Evolutionary conservation across 2,797 vertebrate species (phyloP).

Genomic region (Urophycis tenuis): DNA sequence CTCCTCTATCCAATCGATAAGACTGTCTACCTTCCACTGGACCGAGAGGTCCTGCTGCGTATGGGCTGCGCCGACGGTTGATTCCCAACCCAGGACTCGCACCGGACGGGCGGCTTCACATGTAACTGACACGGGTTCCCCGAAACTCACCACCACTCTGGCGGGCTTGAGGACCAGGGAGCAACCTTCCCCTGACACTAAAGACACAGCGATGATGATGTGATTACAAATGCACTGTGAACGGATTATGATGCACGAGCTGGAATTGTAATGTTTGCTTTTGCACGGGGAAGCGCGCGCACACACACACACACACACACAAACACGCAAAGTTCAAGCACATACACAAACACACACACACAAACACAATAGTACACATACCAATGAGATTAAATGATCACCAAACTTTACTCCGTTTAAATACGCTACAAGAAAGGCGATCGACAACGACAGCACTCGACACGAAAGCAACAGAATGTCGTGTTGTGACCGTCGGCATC

Average conservation of each 20-base stretch:
- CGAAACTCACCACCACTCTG: slow-evolving; percentile 72
- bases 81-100: slow-evolving; percentile 75
- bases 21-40: slow-evolving; percentile 74
- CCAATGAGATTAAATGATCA: not conserved
- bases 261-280: not conserved
- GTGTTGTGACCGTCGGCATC: not conserved
- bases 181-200: slow-evolving; percentile 71
- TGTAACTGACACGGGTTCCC: slow-evolving; percentile 68
- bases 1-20: slow-evolving; percentile 78
- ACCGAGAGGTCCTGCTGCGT: slow-evolving; percentile 67
- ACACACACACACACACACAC: not conserved
- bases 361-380: not conserved
- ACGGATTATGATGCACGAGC: not conserved
- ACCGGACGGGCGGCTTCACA: slow-evolving; percentile 71
- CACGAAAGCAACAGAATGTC: not conserved
- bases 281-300: not conserved
- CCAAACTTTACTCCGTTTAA: not conserved
- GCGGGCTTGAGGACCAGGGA: slow-evolving; percentile 72
- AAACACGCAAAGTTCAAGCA: not conserved
- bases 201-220: slow-evolving; percentile 17
- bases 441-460: not conserved
- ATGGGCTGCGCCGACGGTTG: slow-evolving; percentile 65
- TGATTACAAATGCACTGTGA: not conserved
- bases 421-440: not conserved
- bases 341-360: not conserved